Base-by-base conservation (phyloP, 92 coral and sea anemone genomes). In the Galaxea fascicularis region DNA sequence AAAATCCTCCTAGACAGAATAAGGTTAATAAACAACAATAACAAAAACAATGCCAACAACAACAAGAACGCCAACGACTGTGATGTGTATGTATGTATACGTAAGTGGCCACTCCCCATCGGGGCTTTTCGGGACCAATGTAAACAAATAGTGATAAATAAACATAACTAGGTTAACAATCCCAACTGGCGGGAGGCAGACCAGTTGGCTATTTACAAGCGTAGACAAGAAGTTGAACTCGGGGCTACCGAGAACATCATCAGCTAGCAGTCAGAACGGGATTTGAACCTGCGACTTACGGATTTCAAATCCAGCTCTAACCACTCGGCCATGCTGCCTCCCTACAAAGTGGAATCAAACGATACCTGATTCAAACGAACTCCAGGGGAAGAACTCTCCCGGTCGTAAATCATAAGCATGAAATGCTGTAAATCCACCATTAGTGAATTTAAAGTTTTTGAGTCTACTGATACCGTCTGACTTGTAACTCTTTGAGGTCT, bases 331-430 rank as follows among this genome's bases (percentile, higher is more conserved):
- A 56, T 1, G 62, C 4, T 56, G 62, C 62, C 62, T 56, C 64
- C 24, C 24, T 58, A 17, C 24, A 56, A 75, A 56, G 80, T 56
- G 67, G 79, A 21, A 56, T n/a, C 67, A 29, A 75, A 75, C 51
- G 31, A 75, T 59, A 75, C 80, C 80, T 75, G 80, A 75, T 27
- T 75, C 80, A 56, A 75, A 35, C 29, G 49, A 75, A 75, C 80
- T 57, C 68, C 80, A 75, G 73, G 73, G n/a, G 70, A 77, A 57
- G 41, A 35, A 35, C 41, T 35, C 6, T 35, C 41, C 41, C 2
- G 41, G 3, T 35, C 41, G 3, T 35, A 35, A 2, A 35, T 2
- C 6, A 6, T 35, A 35, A 35, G 41, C 41, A 35, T 6, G 41
- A 6, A 35, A 35, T 35, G 41, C 41, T 35, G 41, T 35, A 6